A percentile compares a stretch with the other conserved stretches of the same genome.
These are phyloP conservation scores for Masnerella sp. DNA, from an alignment of 2,888 invertebrate genomes.

Conservation along the genomic window DNA sequence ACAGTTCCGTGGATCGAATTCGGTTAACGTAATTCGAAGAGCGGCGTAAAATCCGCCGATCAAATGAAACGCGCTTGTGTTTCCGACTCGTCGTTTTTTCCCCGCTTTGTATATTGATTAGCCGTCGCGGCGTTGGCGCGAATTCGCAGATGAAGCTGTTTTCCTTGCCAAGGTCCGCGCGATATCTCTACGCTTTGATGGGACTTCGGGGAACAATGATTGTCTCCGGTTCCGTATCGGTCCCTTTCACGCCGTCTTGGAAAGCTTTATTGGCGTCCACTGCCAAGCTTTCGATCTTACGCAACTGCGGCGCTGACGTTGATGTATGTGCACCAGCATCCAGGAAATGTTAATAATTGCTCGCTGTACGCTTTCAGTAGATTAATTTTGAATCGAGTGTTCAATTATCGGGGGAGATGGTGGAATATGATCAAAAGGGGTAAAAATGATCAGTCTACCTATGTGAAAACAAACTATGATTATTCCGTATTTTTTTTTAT, in stretches of 20 bases:
- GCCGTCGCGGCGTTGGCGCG: conserved; percentile 43
- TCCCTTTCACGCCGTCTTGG: conserved; percentile 62
- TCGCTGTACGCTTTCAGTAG: too few species aligned
- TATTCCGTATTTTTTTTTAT: too few species aligned
- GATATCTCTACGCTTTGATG: conserved; percentile 70
- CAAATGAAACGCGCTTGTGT: conserved; percentile 8
- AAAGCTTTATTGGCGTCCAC: conserved; percentile 65
- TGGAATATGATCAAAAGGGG: too few species aligned
- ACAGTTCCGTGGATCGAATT: conserved; percentile 1
- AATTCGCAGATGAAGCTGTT: conserved; percentile 44
- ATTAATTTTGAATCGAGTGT: too few species aligned
- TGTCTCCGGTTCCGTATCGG: conserved; percentile 60
- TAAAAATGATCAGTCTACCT: too few species aligned
- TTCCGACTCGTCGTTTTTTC: conserved; percentile 3
- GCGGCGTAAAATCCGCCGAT: conserved; percentile 8
- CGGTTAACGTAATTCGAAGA: conserved; percentile 15
- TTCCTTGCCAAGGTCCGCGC: conserved; percentile 63
- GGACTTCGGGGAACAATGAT: conserved; percentile 72
- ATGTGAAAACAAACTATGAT: too few species aligned
- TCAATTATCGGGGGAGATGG: too few species aligned
- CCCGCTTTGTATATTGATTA: conserved; percentile 51
- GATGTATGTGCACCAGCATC: conserved; percentile 47
- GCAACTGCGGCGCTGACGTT: conserved; percentile 51
- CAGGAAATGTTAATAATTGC: conserved; percentile 23
- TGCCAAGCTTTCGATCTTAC: conserved; percentile 62